A percentile compares a stretch with the other conserved stretches of the same genome.
Evolutionary conservation across 2,797 vertebrate species (phyloP).

Genomic region (Scarus forsteni): DNA sequence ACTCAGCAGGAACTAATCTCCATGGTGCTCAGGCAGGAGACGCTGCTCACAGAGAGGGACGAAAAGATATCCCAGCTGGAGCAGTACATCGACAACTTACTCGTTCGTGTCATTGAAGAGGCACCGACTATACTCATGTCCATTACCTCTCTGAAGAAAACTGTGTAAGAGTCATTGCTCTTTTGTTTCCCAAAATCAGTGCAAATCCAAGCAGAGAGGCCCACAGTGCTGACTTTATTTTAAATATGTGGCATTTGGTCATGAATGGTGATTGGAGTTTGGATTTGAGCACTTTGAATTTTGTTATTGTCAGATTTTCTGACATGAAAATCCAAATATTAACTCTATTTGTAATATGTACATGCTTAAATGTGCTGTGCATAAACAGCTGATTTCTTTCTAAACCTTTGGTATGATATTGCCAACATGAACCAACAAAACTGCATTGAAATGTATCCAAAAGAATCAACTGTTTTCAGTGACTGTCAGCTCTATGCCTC

Average conservation of each 20-base stretch:
- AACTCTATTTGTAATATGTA: too few species aligned
- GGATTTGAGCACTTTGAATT: background rate
- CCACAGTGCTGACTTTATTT: too few species aligned
- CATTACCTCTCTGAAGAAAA: constrained; percentile 64
- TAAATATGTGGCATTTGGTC: too few species aligned
- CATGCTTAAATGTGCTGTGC: too few species aligned
- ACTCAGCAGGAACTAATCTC: constrained; percentile 92
- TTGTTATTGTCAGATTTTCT: too few species aligned
- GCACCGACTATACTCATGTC: constrained; percentile 92
- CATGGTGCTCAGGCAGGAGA: constrained; percentile 91
- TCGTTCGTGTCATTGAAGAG: constrained; percentile 94
- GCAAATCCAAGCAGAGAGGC: background rate
- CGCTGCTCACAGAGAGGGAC: constrained; percentile 85
- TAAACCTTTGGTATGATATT: too few species aligned
- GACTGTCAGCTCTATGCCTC: constrained; percentile 9
- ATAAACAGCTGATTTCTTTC: too few species aligned
- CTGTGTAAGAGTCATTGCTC: constrained; percentile 20
- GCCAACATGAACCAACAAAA: too few species aligned
- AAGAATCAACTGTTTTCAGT: background rate
- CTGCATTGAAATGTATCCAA: too few species aligned
- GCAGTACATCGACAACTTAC: constrained; percentile 94
- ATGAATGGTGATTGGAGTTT: background rate
- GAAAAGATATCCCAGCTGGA: constrained; percentile 91
- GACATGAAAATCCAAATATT: too few species aligned
- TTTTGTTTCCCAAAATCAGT: constrained; percentile 1